These are phyloP conservation scores for Athalia rosae DNA, from an alignment of 2,888 invertebrate species.

Conservation along the genomic window DNA sequence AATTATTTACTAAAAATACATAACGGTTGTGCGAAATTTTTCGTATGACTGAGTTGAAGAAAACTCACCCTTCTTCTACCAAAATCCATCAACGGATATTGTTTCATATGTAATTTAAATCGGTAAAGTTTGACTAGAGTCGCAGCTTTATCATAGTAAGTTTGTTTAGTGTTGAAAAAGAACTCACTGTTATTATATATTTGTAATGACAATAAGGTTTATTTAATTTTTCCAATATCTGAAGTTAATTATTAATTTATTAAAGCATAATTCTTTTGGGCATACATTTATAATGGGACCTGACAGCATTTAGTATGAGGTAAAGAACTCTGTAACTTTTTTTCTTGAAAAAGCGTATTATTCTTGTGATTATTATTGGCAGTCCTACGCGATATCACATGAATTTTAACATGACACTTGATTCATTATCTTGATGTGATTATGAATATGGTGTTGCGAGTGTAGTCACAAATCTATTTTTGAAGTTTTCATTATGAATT, in stretches of 20 bases:
- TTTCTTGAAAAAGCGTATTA: not conserved
- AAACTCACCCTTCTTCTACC: too few species aligned
- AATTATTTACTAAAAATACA: too few species aligned
- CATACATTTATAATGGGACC: constrained; percentile 8
- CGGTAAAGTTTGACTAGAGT: too few species aligned
- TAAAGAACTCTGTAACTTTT: not conserved
- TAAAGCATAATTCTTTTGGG: not conserved
- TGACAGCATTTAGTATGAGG: constrained; percentile 24
- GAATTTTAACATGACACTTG: constrained; percentile 2
- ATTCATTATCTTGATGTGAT: not conserved
- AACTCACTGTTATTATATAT: not conserved
- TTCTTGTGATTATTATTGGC: constrained; percentile 5
- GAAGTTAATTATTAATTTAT: not conserved
- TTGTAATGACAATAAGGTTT: constrained; percentile 8
- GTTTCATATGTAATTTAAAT: too few species aligned
- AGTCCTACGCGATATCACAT: constrained; percentile 6
- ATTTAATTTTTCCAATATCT: not conserved
- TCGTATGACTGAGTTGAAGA: too few species aligned
- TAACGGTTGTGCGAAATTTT: too few species aligned
- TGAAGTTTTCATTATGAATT: not conserved
- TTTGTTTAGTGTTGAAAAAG: too few species aligned
- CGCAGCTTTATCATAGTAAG: too few species aligned
- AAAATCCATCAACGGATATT: too few species aligned
- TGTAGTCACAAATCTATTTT: constrained; percentile 3
- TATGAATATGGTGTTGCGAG: not conserved